Evolutionary conservation across 2,113 vertebrate species (phyloP), one percentile per base, ranked within the genome.

Genomic region (Cyrtonyx montezumae): DNA sequence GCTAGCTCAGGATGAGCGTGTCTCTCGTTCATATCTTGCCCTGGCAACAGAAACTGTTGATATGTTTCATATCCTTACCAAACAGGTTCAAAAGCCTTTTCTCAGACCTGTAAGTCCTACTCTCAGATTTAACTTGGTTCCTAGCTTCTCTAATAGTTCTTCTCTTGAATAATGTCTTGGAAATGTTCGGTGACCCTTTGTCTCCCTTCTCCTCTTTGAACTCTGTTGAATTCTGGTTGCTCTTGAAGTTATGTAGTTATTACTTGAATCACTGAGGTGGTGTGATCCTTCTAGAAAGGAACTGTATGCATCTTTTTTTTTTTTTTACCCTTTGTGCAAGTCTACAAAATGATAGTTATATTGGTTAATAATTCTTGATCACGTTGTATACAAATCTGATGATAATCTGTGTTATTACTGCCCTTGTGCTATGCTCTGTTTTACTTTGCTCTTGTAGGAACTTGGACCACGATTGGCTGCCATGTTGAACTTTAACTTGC

Each of bases 1-100:
- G 97, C 98, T 99, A 48, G 98, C 99, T 43, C 99, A 99, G 97
- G 99, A 99, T 10, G 99, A 99, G 97, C 98, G 99, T 0, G 99
- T 99, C 13, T 99, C 99, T 21, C 99, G 99, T 42, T 99, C 99
- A 1, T 99, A 99, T 89, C 98, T 99, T 20, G 99, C 99, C 76
- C 96, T 99, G 97, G 99, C 99, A 25, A 99, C 99, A 1, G 99
- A 99, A 96, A 99, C 99, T 0, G 99, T 99, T 74, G 99, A 99
- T 94, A 99, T 99, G 99, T 99, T 99, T 96, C 99, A 99, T 96
- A 99, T 99, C 96, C 99, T 99, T 88, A 99, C 99, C 88, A 99
- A 99, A 98, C 99, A 99, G 96, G 99, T 99, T 95, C 99, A 99
- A 97, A 99, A 99, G 97, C 99, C 99, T 74, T 99, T 99, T 97